These are phyloP conservation scores for Serilophus lunatus DNA, from an alignment of 2,113 vertebrate genomes.

Conservation along the genomic window DNA sequence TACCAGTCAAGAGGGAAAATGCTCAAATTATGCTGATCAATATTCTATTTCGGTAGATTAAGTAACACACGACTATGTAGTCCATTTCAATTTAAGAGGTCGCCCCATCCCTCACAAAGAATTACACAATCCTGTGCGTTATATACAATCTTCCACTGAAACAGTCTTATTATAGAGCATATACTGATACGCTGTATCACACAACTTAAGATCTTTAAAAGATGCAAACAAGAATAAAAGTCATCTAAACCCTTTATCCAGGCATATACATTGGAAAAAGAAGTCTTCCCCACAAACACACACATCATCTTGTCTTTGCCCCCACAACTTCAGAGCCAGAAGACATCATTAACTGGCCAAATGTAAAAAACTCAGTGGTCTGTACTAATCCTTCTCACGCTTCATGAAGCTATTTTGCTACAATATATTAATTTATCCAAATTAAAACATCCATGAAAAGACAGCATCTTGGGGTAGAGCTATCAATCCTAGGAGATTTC, in stretches of 20 bases:
- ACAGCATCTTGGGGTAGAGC: neutral
- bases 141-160: neutral
- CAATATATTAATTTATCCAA: neutral
- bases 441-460: neutral
- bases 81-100: neutral
- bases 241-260: neutral
- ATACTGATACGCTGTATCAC: neutral
- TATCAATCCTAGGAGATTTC: neutral
- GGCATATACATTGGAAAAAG: neutral
- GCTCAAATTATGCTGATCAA: neutral
- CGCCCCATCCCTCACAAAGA: accelerated
- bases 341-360: neutral
- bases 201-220: neutral
- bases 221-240: neutral
- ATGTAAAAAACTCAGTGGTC: neutral
- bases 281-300: neutral
- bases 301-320: neutral
- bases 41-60: neutral
- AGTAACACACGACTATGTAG: neutral
- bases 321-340: neutral
- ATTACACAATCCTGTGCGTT: neutral
- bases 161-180: neutral
- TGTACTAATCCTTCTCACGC: neutral
- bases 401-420: neutral
- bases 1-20: neutral